phyloP scores from a whole-genome alignment of 2,797 vertebrate genomes.

The Mormyrops boulengeri region DNA sequence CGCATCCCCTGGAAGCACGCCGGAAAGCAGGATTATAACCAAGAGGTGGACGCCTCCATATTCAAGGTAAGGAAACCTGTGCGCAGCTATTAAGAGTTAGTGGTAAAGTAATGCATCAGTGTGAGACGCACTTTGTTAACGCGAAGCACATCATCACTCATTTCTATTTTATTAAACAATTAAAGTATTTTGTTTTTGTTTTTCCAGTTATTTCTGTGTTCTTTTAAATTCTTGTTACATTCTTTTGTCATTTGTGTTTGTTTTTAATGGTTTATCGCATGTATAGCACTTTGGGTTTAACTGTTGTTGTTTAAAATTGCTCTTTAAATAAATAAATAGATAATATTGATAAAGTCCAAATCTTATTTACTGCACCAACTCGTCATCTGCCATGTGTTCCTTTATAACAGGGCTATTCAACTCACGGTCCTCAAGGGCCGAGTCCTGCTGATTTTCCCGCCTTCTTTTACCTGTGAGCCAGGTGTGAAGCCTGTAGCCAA shows the following conservation, averaged over 20 bases:
- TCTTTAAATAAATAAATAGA: background rate
- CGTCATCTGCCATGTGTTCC: background rate
- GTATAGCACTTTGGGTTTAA: background rate
- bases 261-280: background rate
- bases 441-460: no score
- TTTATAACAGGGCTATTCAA: background rate
- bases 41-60: slow-evolving; percentile 93
- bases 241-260: background rate
- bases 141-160: background rate
- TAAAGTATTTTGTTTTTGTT: background rate
- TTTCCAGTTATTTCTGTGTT: no score
- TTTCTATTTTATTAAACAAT: background rate
- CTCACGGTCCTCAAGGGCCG: no score
- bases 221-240: background rate
- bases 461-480: no score
- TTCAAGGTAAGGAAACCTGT: slow-evolving; percentile 74
- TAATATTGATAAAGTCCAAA: background rate
- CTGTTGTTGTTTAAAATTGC: background rate
- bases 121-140: background rate
- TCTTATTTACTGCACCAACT: background rate
- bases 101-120: background rate
- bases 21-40: slow-evolving; percentile 96
- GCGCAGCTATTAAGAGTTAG: background rate
- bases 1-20: slow-evolving; percentile 98
- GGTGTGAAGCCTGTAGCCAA: no score